A percentile compares a stretch with the other conserved stretches of the same genome.
These are phyloP conservation scores for Origma solitaria DNA, from an alignment of 2,113 vertebrate genomes.

Conservation along the genomic window DNA sequence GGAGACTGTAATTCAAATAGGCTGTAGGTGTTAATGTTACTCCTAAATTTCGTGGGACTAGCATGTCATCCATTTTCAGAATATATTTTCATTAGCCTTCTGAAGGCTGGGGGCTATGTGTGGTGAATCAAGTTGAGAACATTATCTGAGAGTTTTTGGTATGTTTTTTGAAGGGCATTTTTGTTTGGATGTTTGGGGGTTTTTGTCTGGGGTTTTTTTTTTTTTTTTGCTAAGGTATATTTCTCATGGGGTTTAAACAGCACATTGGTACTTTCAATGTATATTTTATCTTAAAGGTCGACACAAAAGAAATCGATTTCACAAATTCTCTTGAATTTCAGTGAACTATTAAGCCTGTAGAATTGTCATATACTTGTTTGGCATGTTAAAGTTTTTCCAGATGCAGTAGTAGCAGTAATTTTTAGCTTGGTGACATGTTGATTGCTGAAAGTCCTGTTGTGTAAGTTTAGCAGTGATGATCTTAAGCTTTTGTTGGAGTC, in stretches of 20 bases:
- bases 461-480: neutral
- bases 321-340: neutral
- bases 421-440: neutral
- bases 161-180: neutral
- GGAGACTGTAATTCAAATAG: neutral
- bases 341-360: neutral
- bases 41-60: neutral
- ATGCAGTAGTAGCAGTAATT: neutral
- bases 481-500: neutral
- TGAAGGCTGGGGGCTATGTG: neutral
- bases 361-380: neutral
- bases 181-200: neutral
- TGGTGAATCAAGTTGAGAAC: neutral
- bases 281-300: neutral
- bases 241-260: neutral
- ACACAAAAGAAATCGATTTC: neutral
- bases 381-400: neutral
- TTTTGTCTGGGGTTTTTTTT: neutral
- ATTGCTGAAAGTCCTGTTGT: neutral
- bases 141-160: neutral
- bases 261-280: neutral
- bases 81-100: neutral
- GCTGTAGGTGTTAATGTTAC: neutral
- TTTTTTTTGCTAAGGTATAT: accelerated
- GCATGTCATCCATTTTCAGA: neutral